These are phyloP conservation scores for Ianthella basta DNA, from an alignment of 37 sponge, comb jelly and placozoan genomes.

Conservation along the genomic window DNA sequence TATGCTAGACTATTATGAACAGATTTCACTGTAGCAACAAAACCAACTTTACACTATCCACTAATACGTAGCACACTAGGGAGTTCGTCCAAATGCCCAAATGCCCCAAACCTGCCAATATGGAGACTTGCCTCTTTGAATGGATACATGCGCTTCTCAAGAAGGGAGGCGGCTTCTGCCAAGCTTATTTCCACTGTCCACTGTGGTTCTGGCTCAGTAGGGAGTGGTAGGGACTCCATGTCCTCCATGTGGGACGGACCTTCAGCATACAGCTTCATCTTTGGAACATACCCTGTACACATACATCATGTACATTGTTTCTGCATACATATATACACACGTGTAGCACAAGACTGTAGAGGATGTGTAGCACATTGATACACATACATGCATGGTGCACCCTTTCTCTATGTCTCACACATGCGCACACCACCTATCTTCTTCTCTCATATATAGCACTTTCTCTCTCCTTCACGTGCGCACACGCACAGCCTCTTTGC, in stretches of 20 bases:
- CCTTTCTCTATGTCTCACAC: no score
- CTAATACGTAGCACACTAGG: no score
- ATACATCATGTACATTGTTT: neutral
- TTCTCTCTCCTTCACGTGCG: no score
- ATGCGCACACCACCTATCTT: no score
- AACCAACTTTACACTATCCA: no score
- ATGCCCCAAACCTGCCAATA: neutral
- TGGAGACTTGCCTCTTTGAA: conserved; percentile 76
- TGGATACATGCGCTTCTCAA: conserved; percentile 77
- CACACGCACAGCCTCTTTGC: no score
- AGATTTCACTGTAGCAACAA: no score
- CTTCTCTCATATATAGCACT: no score
- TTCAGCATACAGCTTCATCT: conserved; percentile 52
- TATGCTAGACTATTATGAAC: no score
- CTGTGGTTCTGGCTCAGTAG: neutral
- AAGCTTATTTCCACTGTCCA: conserved; percentile 79
- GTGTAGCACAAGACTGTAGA: no score
- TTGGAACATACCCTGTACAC: conserved; percentile 38
- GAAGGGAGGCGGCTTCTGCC: conserved; percentile 41
- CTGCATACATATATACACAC: neutral
- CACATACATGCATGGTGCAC: no score
- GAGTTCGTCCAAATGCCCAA: neutral
- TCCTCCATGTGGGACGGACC: conserved; percentile 37
- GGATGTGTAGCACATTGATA: no score
- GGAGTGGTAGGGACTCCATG: neutral